Conservation (phyloP, 1,140 invertebrate genomes). For the Globodera ellingtonae region DNA sequence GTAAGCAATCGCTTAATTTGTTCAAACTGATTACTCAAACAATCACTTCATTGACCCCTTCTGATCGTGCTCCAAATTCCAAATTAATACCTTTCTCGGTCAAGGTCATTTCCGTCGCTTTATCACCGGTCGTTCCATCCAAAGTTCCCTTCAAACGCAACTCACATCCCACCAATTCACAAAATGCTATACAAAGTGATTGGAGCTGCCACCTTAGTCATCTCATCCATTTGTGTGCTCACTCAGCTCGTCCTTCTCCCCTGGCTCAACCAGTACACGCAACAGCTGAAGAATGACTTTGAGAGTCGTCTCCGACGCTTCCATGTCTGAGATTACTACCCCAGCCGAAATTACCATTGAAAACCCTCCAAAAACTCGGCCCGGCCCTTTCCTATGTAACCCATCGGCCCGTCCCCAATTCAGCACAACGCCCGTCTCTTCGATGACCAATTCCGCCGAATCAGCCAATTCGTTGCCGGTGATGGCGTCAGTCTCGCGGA, state of each 20-base stretch:
- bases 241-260: slow-evolving; percentile 45
- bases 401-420: not conserved
- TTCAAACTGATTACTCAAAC: too few relatives aligned
- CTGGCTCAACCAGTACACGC: slow-evolving; percentile 32
- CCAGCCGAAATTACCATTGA: not conserved
- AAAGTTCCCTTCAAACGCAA: too few relatives aligned
- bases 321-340: slow-evolving; percentile 29
- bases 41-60: too few relatives aligned
- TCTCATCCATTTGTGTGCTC: slow-evolving; percentile 40
- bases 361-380: slow-evolving; percentile 2
- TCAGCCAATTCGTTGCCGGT: slow-evolving; percentile 28
- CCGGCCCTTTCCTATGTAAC: too few relatives aligned
- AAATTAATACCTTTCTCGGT: not conserved
- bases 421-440: slow-evolving; percentile 45
- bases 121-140: not conserved
- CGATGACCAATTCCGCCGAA: slow-evolving; percentile 38
- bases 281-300: slow-evolving; percentile 39
- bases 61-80: too few relatives aligned
- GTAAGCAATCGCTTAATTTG: too few relatives aligned
- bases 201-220: slow-evolving; percentile 25
- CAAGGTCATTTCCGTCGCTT: not conserved
- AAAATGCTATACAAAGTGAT: slow-evolving; percentile 43
- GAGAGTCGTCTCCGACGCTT: slow-evolving; percentile 40
- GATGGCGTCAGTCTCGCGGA: not conserved
- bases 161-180: not conserved